phyloP scores from a whole-genome alignment of 2,797 vertebrate genomes.

The Dermochelys coriacea region DNA sequence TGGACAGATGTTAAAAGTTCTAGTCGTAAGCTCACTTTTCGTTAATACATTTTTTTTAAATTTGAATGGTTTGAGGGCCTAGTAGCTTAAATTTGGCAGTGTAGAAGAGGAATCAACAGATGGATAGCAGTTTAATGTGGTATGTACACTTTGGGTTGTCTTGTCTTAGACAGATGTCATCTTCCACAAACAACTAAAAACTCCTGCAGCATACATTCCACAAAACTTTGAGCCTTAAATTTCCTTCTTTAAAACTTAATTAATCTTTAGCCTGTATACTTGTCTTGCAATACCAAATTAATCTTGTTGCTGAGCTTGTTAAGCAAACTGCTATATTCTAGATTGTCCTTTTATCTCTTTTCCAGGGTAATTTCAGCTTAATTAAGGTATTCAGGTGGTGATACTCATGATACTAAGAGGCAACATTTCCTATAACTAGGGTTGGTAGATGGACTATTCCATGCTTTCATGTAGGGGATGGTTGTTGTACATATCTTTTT shows the following conservation, averaged over 20 bases:
- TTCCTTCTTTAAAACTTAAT: background rate
- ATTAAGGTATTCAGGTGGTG: background rate
- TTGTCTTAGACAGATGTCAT: background rate
- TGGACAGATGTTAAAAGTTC: no score
- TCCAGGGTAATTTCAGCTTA: background rate
- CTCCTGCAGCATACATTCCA: background rate
- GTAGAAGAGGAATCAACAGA: background rate
- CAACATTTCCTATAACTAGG: accelerated
- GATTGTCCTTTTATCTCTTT: background rate
- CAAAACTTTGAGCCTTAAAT: background rate
- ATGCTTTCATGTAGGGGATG: background rate
- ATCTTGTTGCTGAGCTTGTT: background rate
- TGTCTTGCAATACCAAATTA: background rate
- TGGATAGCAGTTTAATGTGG: background rate
- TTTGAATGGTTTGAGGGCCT: background rate
- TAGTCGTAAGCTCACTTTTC: background rate
- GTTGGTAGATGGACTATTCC: accelerated
- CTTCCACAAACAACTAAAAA: background rate
- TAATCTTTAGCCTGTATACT: background rate
- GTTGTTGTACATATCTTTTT: accelerated
- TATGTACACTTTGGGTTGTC: background rate
- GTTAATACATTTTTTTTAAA: background rate
- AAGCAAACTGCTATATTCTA: background rate
- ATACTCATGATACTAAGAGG: no score
- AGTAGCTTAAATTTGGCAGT: no score